Base-by-base conservation (phyloP, 2,113 vertebrate species). In the Pollachius pollachius region DNA sequence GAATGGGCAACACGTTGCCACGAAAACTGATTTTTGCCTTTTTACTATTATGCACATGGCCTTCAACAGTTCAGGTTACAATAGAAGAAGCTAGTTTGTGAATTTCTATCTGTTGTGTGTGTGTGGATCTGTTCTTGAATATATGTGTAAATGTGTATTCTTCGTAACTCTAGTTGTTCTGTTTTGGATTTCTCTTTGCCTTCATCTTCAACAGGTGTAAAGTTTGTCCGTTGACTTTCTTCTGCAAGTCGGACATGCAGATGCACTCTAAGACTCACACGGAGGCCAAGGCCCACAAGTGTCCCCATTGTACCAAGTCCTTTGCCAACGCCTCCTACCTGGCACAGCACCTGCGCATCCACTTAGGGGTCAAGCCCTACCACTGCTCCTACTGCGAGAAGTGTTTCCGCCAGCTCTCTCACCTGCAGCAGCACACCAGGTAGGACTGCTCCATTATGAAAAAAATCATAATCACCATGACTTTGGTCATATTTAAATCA, bases 221-320 rank as follows among this genome's bases (percentile, higher is more conserved):
- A 94, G 89, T 97, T 84, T 99, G 97, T 88, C 96, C 96, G 21
- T 92, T 99, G 93, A 99, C 97, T 62, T 99, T 96, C 94, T 96
- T 96, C 92, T 98, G 95, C 74, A 99, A 99, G 94, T 99, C 97
- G 15, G 97, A 99, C 93, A 99, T 99, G 96, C 97, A 99, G 92
- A 95, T 99, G 89, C 97, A 99, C 93, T 97, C 94, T 48, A 99
- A 99, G 88, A 96, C 95, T 5, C 97, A 99, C 89, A 99, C 97
- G 8, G 97, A 99, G 90, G 94, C 96, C 78, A 99, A 99, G 92
- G 95, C 97, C 61, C 97, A 99, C 93, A 98, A 96, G 93, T 99
- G 97, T 90, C 95, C 97, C 65, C 97, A 99, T 84, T 99, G 97
- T 90, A 96, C 96, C 75, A 98, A 98, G 93, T 94, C 95, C 78